Percentiles rank a stretch among this genome's conserved stretches.
These are phyloP conservation scores for Astropecten irregularis DNA, from an alignment of 53 echinoderm and acorn worm species.

Conservation along the genomic window DNA sequence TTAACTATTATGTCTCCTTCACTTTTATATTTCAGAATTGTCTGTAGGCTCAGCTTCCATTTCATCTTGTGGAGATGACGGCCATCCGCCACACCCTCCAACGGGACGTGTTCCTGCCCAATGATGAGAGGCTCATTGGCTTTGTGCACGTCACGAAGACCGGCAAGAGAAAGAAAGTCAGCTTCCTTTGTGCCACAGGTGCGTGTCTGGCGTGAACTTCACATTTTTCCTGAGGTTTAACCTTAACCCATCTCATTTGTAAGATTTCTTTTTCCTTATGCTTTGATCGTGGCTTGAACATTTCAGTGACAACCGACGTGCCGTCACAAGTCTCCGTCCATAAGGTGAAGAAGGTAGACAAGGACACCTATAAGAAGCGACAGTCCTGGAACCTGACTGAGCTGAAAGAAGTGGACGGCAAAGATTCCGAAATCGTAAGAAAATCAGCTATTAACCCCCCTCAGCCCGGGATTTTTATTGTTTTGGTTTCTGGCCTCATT, in stretches of 20 bases:
- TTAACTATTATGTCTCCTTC: no score
- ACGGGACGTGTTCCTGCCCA: slow-evolving; percentile 92
- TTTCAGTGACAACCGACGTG: slow-evolving; percentile 89
- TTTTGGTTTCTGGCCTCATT: not conserved
- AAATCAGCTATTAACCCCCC: not conserved
- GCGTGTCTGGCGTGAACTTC: no score
- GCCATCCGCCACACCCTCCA: slow-evolving; percentile 95
- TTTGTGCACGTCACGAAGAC: slow-evolving; percentile 97
- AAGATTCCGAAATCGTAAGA: slow-evolving; percentile 78
- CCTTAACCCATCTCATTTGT: no score
- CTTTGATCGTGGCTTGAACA: not conserved
- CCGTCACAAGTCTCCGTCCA: slow-evolving; percentile 86
- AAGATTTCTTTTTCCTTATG: not conserved
- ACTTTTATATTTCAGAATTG: no score
- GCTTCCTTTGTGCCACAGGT: slow-evolving; percentile 98
- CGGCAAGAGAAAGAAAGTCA: slow-evolving; percentile 96
- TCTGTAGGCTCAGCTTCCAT: no score
- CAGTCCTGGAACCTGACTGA: slow-evolving; percentile 89
- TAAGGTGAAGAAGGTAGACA: slow-evolving; percentile 97
- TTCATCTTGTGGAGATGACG: no score
- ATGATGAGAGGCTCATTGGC: slow-evolving; percentile 92
- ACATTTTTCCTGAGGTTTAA: not conserved
- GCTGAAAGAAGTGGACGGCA: slow-evolving; percentile 87
- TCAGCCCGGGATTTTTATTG: not conserved
- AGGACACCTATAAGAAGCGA: slow-evolving; percentile 94